A percentile compares a stretch with the other conserved stretches of the same genome.
Evolutionary conservation across 2,113 vertebrate genomes (phyloP).

Genomic region (Syngnathus floridae): DNA sequence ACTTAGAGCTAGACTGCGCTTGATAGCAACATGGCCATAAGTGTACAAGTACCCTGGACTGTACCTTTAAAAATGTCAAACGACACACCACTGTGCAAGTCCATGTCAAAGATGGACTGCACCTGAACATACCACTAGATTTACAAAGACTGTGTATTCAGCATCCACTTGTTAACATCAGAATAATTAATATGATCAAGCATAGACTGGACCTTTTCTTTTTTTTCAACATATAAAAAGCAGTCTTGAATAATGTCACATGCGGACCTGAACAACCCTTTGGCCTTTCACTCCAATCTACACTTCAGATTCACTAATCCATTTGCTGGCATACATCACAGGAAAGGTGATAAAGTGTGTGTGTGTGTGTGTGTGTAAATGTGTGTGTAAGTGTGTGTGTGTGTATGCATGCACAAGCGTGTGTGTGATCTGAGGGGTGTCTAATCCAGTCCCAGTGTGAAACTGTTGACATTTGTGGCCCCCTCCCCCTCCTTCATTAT

Average conservation of each 20-base stretch:
- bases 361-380: conserved; percentile 9
- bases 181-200: conserved; percentile 7
- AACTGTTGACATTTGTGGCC: conserved; percentile 99
- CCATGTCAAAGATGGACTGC: neutral
- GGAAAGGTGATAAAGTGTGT: conserved; percentile 25
- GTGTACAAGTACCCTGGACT: neutral
- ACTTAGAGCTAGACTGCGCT: too few species aligned
- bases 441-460: conserved; percentile 99
- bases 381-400: conserved; percentile 16
- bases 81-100: too few species aligned
- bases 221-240: conserved; percentile 5
- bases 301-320: conserved; percentile 83
- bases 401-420: conserved; percentile 21
- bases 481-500: conserved; percentile 97
- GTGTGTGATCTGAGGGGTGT: conserved; percentile 74
- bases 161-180: conserved; percentile 12
- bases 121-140: neutral
- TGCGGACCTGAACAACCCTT: conserved; percentile 59
- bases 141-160: conserved; percentile 16
- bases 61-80: neutral
- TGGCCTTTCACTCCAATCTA: conserved; percentile 73
- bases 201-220: conserved; percentile 14
- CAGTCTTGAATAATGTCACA: conserved; percentile 19
- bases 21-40: neutral
- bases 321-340: conserved; percentile 69